These are phyloP conservation scores for Onthophagus sagittarius DNA, from an alignment of 2,888 invertebrate genomes.

Conservation along the genomic window DNA sequence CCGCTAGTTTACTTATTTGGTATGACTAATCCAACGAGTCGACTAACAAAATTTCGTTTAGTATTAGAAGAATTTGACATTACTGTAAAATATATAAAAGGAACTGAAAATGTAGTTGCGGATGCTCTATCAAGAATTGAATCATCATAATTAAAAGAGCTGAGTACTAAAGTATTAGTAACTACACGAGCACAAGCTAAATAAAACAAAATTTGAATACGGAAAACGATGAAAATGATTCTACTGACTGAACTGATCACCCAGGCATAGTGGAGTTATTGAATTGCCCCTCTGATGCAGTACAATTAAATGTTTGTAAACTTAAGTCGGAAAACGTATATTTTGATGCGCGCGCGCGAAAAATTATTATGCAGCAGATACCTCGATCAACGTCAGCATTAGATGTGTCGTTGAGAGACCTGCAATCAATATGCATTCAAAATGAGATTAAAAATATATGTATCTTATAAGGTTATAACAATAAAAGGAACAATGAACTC, in stretches of 20 bases:
- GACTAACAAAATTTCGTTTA: slow-evolving; percentile 18
- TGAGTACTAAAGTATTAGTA: slow-evolving; percentile 14
- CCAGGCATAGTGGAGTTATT: slow-evolving; percentile 24
- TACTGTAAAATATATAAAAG: slow-evolving; percentile 27
- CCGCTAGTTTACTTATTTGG: slow-evolving; percentile 17
- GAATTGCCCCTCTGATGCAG: slow-evolving; percentile 15
- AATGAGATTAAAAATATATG: too few species aligned
- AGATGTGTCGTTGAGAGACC: slow-evolving; percentile 19
- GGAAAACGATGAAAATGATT: not conserved
- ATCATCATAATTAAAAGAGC: slow-evolving; percentile 20
- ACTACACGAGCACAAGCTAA: slow-evolving; percentile 20
- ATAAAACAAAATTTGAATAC: not conserved
- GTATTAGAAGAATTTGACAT: slow-evolving; percentile 26
- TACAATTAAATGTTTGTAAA: slow-evolving; percentile 5
- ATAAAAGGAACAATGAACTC: too few species aligned
- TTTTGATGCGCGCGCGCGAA: not conserved
- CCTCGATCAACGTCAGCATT: slow-evolving; percentile 16
- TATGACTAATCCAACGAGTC: slow-evolving; percentile 14
- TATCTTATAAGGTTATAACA: too few species aligned
- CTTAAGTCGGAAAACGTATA: too few species aligned
- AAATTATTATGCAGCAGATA: not conserved
- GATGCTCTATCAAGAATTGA: slow-evolving; percentile 23
- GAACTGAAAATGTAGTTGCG: slow-evolving; percentile 26
- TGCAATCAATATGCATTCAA: too few species aligned
- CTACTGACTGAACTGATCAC: slow-evolving; percentile 18